Evolutionary conservation across 37 sponge, comb jelly and placozoan genomes (phyloP), one percentile per base, ranked within the genome.

Genomic region (Axinella damicornis): DNA sequence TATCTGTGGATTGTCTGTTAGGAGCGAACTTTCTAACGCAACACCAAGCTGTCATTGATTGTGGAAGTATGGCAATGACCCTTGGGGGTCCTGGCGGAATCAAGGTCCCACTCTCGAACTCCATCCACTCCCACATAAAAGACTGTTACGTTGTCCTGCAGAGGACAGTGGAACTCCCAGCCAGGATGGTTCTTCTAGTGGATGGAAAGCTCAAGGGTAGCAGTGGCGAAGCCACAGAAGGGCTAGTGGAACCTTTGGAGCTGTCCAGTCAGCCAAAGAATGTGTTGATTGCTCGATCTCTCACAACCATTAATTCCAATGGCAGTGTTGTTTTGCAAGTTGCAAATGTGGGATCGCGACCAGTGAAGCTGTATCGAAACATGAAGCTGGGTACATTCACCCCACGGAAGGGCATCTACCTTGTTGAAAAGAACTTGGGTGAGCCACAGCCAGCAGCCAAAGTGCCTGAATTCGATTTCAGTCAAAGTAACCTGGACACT

Each of bases 1-100:
- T 79, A 15, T 28, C 80, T 18, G 80, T 79, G 40, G 80, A 79
- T 27, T 79, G 80, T 34, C 28, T 79, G 36, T 54, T 79, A 33
- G 80, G 80, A 19, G 67, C 67, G 14, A 67, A 79, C 80, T 79
- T 79, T 53, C 28, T 79, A n/a, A 30, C 25, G 46, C 31, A 79
- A 27, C 28, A 79, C 38, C 46, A 27, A 38, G 80, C 80, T 35
- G 66, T 79, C 16, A 64, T 79, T 13, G 80, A 79, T 38, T 79
- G 80, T 40, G 24, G 67, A 6, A 24, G 22, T 14, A 65, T n/a
- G 55, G 38, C 66, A 30, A 34, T 77, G n/a, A 32, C 35, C 22
- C 20, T 77, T 33, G n/a, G n/a, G n/a, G n/a, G n/a, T n/a, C n/a
- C n/a, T n/a, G 62, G 62, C 36, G 56, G 56, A 40, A 22, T 22